Percentiles rank a stretch among this genome's conserved stretches.
Evolutionary conservation across 2,888 invertebrate genomes (phyloP).

Genomic region (Nemapogon koenigi): DNA sequence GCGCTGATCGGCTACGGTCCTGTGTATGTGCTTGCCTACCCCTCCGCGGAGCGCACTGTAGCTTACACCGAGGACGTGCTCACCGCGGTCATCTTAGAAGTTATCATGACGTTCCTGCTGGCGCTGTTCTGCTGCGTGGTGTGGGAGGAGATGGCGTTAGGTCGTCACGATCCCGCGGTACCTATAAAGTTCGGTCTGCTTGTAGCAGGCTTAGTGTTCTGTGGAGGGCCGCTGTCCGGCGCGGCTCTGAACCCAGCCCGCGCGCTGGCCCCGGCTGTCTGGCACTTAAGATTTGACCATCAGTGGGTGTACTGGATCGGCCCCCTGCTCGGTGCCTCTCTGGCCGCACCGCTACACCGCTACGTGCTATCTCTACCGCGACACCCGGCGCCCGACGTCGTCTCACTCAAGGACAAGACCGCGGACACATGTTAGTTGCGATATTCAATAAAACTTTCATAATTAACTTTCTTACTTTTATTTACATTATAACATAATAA

Average conservation of each 20-base stretch:
- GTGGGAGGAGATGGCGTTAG: no score
- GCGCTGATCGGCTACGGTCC: no score
- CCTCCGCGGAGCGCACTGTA: background rate
- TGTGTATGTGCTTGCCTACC: no score
- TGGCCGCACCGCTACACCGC: constrained; percentile 37
- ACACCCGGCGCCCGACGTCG: constrained; percentile 29
- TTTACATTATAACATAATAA: no score
- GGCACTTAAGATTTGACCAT: constrained; percentile 62
- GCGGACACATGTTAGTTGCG: background rate
- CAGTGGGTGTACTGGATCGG: constrained; percentile 72
- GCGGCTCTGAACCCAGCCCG: constrained; percentile 77
- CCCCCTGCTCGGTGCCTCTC: constrained; percentile 39
- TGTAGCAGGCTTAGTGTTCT: no score
- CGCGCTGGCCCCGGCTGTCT: constrained; percentile 74
- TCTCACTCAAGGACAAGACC: background rate
- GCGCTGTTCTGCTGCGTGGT: no score
- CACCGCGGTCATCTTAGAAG: background rate
- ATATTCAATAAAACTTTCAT: no score
- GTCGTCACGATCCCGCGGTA: no score
- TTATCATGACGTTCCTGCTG: no score
- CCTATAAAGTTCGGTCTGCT: no score
- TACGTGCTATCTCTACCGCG: no score
- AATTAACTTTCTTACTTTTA: no score
- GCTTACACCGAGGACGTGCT: background rate
- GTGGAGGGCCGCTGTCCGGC: constrained; percentile 71